A percentile compares a stretch with the other conserved stretches of the same genome.
phyloP scores from a whole-genome alignment of 1,140 invertebrate genomes.

The Drosophila melanica region DNA sequence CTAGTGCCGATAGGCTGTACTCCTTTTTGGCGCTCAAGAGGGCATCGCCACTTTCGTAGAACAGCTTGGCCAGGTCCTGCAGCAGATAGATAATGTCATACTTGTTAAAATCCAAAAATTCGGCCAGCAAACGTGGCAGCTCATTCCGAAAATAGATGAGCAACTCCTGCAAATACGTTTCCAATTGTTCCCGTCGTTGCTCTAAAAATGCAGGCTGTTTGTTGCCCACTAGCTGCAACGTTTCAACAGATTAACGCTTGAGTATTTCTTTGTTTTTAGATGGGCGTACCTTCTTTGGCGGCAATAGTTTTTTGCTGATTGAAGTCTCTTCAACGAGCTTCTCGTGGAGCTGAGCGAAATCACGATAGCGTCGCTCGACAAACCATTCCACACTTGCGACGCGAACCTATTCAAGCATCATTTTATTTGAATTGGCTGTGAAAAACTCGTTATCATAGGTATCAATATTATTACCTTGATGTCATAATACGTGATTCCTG shows the following conservation, averaged over 20 bases:
- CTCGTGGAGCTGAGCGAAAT: conserved; percentile 94
- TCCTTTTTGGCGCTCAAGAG: conserved; percentile 86
- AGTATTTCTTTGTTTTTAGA: not conserved
- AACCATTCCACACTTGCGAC: conserved; percentile 91
- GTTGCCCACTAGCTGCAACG: conserved; percentile 87
- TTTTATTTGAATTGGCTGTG: not conserved
- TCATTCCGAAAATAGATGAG: conserved; percentile 86
- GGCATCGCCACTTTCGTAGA: conserved; percentile 89
- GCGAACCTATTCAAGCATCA: conserved; percentile 81
- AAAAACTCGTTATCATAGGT: not conserved
- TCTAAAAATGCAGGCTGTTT: conserved; percentile 93
- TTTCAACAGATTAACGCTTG: not conserved
- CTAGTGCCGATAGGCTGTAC: conserved; percentile 89
- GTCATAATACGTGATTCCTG: conserved; percentile 88
- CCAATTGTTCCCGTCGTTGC: conserved; percentile 90
- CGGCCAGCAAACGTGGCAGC: conserved; percentile 90
- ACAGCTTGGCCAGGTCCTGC: conserved; percentile 90
- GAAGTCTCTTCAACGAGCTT: conserved; percentile 91
- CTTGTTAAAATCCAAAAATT: conserved; percentile 91
- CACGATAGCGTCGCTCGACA: conserved; percentile 93
- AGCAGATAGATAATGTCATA: conserved; percentile 93
- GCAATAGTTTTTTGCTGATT: conserved; percentile 92
- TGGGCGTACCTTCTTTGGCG: conserved; percentile 92
- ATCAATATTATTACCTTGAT: conserved; percentile 84
- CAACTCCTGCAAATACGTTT: conserved; percentile 91